These are phyloP conservation scores for Telmatherina bonti DNA, from an alignment of 2,797 vertebrate genomes.

Conservation along the genomic window DNA sequence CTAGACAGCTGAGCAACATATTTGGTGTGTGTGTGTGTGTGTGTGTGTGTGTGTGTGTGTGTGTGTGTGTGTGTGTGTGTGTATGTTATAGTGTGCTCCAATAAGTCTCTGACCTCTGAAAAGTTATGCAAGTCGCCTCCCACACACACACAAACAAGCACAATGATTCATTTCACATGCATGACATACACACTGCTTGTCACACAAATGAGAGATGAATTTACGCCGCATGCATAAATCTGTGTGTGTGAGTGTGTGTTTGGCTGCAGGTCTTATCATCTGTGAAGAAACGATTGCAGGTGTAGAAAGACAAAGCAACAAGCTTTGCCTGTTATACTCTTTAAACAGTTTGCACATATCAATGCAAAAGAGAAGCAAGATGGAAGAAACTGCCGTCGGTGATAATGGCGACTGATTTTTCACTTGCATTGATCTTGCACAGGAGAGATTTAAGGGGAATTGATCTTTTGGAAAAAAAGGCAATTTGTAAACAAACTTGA, in stretches of 20 bases:
- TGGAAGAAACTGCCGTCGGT: background rate
- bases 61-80: slow-evolving; percentile 35
- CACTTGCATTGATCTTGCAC: background rate
- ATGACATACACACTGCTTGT: slow-evolving; percentile 18
- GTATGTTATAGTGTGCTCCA: slow-evolving; percentile 44
- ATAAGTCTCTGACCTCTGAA: slow-evolving; percentile 56
- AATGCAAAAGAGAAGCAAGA: background rate
- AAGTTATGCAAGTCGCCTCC: slow-evolving; percentile 62
- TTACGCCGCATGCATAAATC: slow-evolving; percentile 4
- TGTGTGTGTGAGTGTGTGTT: slow-evolving; percentile 11
- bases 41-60: slow-evolving; percentile 43
- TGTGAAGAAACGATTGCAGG: slow-evolving; percentile 15
- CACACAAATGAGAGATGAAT: slow-evolving; percentile 24
- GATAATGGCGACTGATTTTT: slow-evolving; percentile 3
- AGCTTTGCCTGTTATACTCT: background rate
- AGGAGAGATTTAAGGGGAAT: background rate
- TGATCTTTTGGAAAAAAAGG: background rate
- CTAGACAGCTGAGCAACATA: slow-evolving; percentile 48
- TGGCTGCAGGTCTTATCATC: slow-evolving; percentile 27
- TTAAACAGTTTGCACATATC: background rate
- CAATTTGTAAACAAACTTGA: too few species aligned
- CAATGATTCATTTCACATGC: slow-evolving; percentile 48
- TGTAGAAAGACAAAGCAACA: background rate
- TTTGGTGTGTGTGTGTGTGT: slow-evolving; percentile 14
- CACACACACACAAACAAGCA: slow-evolving; percentile 35